Base-by-base conservation (phyloP, 1,140 invertebrate species). In the Drosophila virilis region DNA sequence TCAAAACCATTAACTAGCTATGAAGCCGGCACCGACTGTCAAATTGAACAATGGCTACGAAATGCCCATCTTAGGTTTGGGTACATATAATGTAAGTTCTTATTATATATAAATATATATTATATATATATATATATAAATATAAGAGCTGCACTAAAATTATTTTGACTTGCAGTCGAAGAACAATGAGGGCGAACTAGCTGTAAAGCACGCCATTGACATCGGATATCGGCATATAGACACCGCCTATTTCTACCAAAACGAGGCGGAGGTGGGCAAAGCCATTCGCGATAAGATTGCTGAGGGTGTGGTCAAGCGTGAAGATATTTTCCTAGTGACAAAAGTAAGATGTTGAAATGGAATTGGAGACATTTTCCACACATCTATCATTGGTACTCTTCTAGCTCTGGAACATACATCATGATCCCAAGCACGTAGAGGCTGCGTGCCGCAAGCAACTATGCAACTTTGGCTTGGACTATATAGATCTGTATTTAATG, bases 291-390 rank as follows among this genome's bases (percentile, higher is more conserved):
- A 94, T 22, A 94, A 95, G 74, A 93, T 97, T 48, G 92, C 92
- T 0, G 93, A 95, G 64, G 95, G 95, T 17, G 93, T 93, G 46
- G 93, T 96, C 28, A 95, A 94, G 77, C 93, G 98, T 71, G 96
- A 98, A 78, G 97, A 99, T 46, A 77, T 99, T 0, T 98, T 98
- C 91, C 93, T 99, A 50, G 95, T 94, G 0, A 96, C 95, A 17
- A 97, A 97, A 93, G 96, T 96, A 46, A 54, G 8, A 17, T 13
- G 1, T 33, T 1, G 10, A 64, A 9, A 12, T 5, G 9, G 1
- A 70, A 94, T 94, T 0, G 76, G 95, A 12, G 95, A 10, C 82
- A 92, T 10, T 93, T 15, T 8, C 22, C 1, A 8, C 6, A n/a
- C 28, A 15, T 12, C 13, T 22, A 12, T 10, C 54, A 9, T 50